Percentiles rank a stretch among this genome's conserved stretches.
phyloP scores from a whole-genome alignment of 2,113 vertebrate genomes.

The Charina bottae region DNA sequence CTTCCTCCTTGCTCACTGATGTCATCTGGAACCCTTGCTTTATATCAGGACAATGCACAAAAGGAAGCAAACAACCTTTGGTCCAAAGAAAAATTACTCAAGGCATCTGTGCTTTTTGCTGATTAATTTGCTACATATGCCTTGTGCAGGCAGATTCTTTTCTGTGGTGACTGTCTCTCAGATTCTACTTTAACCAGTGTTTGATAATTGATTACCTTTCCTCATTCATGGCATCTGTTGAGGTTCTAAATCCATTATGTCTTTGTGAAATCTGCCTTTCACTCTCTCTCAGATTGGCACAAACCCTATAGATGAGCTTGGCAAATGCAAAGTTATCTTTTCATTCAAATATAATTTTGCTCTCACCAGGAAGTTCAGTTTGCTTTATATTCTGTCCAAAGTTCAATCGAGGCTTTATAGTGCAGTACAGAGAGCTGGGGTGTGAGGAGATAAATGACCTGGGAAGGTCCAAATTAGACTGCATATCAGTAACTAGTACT shows the following conservation, averaged over 20 bases:
- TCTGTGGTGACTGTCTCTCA: not conserved
- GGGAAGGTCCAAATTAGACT: too few species aligned
- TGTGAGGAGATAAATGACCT: not conserved
- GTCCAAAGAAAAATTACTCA: not conserved
- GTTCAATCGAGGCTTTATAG: not conserved
- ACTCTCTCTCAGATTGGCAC: not conserved
- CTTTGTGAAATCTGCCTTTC: not conserved
- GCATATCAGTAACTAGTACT: too few species aligned
- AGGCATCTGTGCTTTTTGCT: not conserved
- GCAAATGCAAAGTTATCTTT: not conserved
- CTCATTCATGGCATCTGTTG: not conserved
- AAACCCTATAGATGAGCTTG: not conserved
- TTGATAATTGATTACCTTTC: not conserved
- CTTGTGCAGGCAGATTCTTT: not conserved
- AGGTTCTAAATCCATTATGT: not conserved
- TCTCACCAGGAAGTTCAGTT: not conserved
- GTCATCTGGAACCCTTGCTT: not conserved
- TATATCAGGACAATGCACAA: not conserved
- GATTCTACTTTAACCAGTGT: not conserved
- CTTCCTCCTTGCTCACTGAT: not conserved
- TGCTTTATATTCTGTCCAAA: not conserved
- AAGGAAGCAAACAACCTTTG: not conserved
- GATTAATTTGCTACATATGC: not conserved
- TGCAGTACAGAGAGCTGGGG: not conserved
- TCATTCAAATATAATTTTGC: conserved; percentile 5